These are phyloP conservation scores for Hyla sarda DNA, from an alignment of 2,113 vertebrate species.

Conservation along the genomic window DNA sequence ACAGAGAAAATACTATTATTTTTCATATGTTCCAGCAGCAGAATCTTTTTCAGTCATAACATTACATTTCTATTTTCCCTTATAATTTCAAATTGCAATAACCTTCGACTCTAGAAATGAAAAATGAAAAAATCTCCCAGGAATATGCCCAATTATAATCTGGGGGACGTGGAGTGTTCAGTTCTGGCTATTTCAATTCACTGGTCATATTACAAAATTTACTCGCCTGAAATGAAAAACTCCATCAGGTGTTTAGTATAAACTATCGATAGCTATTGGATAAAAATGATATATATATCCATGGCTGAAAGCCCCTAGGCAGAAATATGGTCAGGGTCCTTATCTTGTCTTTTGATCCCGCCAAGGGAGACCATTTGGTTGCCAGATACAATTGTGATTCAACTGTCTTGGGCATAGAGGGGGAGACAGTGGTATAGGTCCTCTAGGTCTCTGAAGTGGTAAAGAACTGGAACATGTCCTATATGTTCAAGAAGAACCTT, in stretches of 20 bases:
- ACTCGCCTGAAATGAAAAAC: background rate
- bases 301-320: too few species aligned
- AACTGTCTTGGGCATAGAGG: too few species aligned
- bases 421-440: too few species aligned
- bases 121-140: background rate
- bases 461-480: too few species aligned
- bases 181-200: background rate
- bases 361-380: too few species aligned
- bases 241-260: background rate
- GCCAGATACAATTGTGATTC: too few species aligned
- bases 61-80: background rate
- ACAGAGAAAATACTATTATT: constrained; percentile 18
- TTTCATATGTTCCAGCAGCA: background rate
- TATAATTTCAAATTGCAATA: constrained; percentile 10
- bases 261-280: background rate
- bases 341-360: background rate
- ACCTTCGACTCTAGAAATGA: background rate
- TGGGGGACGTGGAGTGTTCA: background rate
- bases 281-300: too few species aligned
- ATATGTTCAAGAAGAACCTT: background rate
- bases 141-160: background rate
- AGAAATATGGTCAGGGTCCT: background rate
- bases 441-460: too few species aligned
- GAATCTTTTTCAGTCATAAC: background rate
- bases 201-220: background rate